Evolutionary conservation across 1,140 invertebrate species (phyloP), one percentile per base, ranked within the genome.

Genomic region (Palaemon carinicauda): DNA sequence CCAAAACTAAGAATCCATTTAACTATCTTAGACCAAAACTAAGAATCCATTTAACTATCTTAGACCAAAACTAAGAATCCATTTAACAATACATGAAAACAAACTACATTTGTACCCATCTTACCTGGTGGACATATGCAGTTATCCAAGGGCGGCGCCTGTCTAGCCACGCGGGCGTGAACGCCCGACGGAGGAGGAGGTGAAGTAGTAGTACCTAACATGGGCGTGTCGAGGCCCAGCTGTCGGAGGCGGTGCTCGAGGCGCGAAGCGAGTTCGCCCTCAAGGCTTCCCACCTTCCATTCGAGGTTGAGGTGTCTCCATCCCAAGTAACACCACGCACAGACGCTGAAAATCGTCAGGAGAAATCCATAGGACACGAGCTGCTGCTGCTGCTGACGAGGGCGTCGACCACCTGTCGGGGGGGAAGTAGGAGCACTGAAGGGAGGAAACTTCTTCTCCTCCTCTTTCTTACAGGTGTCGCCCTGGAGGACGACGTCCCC

Each of bases 111-210:
- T 27, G 15, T 19, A 31, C 3, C 4, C 29, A 56, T 21, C 79
- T 82, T 50, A 83, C 82, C 82, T 83, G 82, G 52, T 33, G 71
- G 82, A 83, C 82, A 83, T 27, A 75, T 75, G 82, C 82, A 83
- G 53, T 52, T 50, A 24, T 83, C 82, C 29, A 24, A 24, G 21
- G 31, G 29, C 41, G 82, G 52, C 51, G 73, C 82, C 52, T 83
- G 65, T 53, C 82, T 83, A 9, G 52, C 82, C 52, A 83, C 73
- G 50, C 82, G 50, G 73, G 24, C 75, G 82, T 83, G 82, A 41
- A 41, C 41, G 65, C n/a, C 24, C 15, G 60, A 29, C 51, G 51
- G 24, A 60, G 80, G 56, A 15, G 80, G 14, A 56, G 51, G 24
- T 41, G 80, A 31, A 15, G 80, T 9, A 56, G 77, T 52, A 14